Conservation (phyloP, 2,797 vertebrate genomes). For the Ibycter americanus region DNA sequence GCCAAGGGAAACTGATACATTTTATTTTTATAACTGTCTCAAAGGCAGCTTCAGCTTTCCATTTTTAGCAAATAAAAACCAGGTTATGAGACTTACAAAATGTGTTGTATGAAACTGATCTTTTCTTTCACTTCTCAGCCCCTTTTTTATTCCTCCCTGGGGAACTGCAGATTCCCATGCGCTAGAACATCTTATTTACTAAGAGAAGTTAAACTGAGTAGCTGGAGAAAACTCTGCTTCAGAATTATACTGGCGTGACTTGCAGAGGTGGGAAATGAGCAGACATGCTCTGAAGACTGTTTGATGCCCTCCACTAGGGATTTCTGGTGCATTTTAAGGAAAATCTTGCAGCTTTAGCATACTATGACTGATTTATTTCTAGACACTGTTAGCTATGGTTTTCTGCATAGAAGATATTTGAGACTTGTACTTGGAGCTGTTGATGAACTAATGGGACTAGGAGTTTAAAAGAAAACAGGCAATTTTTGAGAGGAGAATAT, state of each 20-base stretch:
- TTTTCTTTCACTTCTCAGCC: background rate
- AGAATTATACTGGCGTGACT: background rate
- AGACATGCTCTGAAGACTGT: background rate
- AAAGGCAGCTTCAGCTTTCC: constrained; percentile 23
- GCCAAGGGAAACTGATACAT: background rate
- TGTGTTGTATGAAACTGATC: background rate
- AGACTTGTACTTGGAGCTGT: background rate
- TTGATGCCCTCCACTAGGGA: background rate
- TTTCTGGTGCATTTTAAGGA: background rate
- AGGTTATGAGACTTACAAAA: background rate
- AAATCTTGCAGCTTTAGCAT: background rate
- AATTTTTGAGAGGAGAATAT: background rate
- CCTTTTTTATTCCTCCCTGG: background rate
- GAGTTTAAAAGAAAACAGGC: background rate
- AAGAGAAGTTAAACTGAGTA: background rate
- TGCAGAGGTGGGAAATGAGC: background rate
- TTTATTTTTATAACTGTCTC: constrained; percentile 26
- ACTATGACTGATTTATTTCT: background rate
- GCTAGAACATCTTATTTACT: background rate
- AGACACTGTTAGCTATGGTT: background rate
- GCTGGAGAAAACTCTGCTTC: background rate
- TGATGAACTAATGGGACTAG: background rate
- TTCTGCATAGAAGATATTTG: background rate
- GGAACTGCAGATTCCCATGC: background rate
- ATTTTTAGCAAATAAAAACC: constrained; percentile 53